Percentiles rank a stretch among this genome's conserved stretches.
Evolutionary conservation across 2,888 invertebrate species (phyloP).

Genomic region (Stenchaetothrips biformis): DNA sequence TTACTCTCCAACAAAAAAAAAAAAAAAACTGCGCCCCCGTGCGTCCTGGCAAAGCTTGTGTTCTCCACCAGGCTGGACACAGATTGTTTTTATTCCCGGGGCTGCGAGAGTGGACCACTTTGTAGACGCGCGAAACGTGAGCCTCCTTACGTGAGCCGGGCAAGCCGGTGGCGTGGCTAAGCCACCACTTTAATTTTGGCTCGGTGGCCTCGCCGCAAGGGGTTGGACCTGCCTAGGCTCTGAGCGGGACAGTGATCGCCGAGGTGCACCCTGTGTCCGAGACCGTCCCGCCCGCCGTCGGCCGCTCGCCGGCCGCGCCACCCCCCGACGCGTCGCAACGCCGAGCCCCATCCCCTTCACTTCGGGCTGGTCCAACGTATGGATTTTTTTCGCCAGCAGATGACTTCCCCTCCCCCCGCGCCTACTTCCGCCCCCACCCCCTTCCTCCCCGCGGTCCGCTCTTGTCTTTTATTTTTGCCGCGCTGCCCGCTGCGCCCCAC

Average conservation of each 20-base stretch:
- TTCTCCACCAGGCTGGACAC: not conserved
- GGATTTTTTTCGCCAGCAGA: conserved; percentile 32
- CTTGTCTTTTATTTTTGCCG: conserved; percentile 17
- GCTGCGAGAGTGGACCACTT: too few species aligned
- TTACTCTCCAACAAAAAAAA: too few species aligned
- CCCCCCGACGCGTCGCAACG: not conserved
- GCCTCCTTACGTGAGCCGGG: not conserved
- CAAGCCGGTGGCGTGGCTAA: not conserved
- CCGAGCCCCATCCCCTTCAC: not conserved
- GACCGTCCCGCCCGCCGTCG: not conserved
- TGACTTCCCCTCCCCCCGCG: conserved; percentile 34
- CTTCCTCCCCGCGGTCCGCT: conserved; percentile 21
- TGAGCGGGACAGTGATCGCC: not conserved
- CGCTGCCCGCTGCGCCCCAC: not conserved
- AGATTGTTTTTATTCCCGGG: not conserved
- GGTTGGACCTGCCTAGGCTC: not conserved
- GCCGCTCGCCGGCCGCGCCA: not conserved
- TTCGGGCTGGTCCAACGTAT: not conserved
- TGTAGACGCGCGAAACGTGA: not conserved
- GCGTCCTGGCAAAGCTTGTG: too few species aligned
- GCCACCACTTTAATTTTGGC: not conserved
- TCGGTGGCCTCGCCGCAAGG: not conserved
- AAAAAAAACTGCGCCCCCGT: too few species aligned
- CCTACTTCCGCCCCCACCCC: conserved; percentile 33
- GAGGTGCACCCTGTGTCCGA: not conserved